Percentiles rank a stretch among this genome's conserved stretches.
Conservation (phyloP, 2,113 vertebrate species). For the Paracanthobrama guichenoti region DNA sequence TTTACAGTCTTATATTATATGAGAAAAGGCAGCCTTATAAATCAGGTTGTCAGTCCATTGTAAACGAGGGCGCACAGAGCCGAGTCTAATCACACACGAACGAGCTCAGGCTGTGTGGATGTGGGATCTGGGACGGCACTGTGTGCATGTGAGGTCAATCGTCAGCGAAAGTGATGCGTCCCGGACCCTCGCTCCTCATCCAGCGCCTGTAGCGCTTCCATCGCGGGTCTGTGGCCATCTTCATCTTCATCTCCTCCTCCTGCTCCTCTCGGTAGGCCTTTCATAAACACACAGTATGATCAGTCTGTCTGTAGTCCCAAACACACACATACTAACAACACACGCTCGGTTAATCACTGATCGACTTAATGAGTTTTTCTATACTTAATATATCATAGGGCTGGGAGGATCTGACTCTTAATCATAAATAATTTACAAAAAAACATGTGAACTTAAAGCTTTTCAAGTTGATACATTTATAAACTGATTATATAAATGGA, state of each 20-base stretch:
- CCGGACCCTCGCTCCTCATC: constrained; percentile 96
- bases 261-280: constrained; percentile 89
- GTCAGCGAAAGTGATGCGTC: constrained; percentile 89
- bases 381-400: neutral
- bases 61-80: constrained; percentile 4
- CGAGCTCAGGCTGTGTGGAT: neutral
- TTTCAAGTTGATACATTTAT: too few species aligned
- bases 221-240: constrained; percentile 89
- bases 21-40: constrained; percentile 8
- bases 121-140: neutral
- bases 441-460: too few species aligned
- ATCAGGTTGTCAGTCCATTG: neutral
- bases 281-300: constrained; percentile 19
- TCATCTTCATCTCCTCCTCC: constrained; percentile 94
- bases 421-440: too few species aligned
- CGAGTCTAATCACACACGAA: neutral
- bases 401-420: too few species aligned
- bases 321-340: neutral
- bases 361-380: neutral
- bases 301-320: neutral
- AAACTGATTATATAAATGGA: too few species aligned
- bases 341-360: neutral
- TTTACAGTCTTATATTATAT: neutral
- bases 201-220: constrained; percentile 97
- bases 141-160: constrained; percentile 74